A percentile compares a stretch with the other conserved stretches of the same genome.
Evolutionary conservation across 2,113 vertebrate species (phyloP).

Genomic region (Podilymbus podiceps): DNA sequence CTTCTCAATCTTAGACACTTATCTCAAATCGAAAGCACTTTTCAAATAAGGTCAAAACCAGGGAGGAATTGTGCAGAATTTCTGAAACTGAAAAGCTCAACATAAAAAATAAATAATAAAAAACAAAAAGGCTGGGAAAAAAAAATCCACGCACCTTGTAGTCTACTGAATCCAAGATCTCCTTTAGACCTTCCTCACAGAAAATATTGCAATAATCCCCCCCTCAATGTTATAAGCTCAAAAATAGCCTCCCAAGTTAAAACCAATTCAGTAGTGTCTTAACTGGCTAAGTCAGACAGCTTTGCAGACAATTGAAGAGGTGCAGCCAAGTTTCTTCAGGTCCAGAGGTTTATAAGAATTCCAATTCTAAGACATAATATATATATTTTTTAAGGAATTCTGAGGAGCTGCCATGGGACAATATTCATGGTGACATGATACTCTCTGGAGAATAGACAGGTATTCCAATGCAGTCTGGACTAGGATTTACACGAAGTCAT

Average conservation of each 20-base stretch:
- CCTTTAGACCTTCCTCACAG: background rate
- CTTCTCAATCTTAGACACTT: background rate
- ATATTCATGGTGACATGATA: background rate
- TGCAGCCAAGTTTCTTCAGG: background rate
- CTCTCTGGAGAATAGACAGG: background rate
- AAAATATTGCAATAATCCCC: background rate
- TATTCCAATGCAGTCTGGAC: background rate
- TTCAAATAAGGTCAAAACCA: conserved; percentile 8
- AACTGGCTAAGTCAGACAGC: background rate
- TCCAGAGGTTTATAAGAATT: background rate
- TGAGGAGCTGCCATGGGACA: background rate
- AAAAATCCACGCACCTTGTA: background rate
- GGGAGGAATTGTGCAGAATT: background rate
- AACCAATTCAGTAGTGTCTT: background rate
- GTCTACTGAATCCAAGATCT: background rate
- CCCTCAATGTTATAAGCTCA: background rate
- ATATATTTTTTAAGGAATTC: background rate
- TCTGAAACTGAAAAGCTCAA: background rate
- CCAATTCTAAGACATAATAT: background rate
- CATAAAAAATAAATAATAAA: background rate
- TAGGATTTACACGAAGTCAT: background rate
- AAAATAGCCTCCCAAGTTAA: background rate
- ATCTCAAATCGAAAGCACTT: background rate
- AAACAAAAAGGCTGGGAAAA: background rate
- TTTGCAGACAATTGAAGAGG: background rate